A percentile compares a stretch with the other conserved stretches of the same genome.
These are phyloP conservation scores for Drosophila tristis DNA, from an alignment of 1,140 invertebrate species.

Conservation along the genomic window DNA sequence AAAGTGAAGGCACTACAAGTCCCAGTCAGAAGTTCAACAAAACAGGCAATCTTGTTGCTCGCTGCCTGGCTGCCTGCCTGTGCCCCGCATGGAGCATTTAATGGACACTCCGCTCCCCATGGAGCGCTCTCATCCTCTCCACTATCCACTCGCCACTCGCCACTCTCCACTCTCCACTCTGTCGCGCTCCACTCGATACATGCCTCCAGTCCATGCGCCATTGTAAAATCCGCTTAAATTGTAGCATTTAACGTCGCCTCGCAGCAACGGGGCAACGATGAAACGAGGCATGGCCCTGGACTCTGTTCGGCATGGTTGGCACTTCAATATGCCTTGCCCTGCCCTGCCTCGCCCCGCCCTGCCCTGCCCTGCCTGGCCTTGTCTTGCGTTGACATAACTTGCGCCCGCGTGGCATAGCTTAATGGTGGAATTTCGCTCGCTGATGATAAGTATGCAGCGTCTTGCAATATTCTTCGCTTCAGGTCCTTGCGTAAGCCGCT, in stretches of 20 bases:
- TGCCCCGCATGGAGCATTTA: conserved; percentile 28
- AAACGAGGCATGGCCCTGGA: neutral
- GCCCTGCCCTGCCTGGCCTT: too few species aligned
- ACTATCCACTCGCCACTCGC: neutral
- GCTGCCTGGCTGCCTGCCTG: too few species aligned
- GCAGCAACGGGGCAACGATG: too few species aligned
- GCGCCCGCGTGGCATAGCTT: neutral
- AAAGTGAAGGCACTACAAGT: conserved; percentile 3
- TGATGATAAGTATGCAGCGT: neutral
- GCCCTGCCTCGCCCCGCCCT: too few species aligned
- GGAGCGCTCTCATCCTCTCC: neutral
- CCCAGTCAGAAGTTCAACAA: conserved; percentile 31
- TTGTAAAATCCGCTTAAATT: conserved; percentile 60
- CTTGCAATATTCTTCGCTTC: too few species aligned
- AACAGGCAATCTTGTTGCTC: conserved; percentile 24
- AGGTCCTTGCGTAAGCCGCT: too few species aligned
- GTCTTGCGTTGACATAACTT: too few species aligned
- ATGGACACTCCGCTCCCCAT: conserved; percentile 23
- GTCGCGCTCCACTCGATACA: conserved; percentile 3
- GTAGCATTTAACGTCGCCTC: conserved; percentile 51
- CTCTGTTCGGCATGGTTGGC: conserved; percentile 6
- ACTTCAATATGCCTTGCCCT: conserved; percentile 18
- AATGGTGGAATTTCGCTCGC: neutral
- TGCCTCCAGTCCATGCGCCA: conserved; percentile 27
- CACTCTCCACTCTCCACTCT: neutral